Percentiles rank a stretch among this genome's conserved stretches.
Evolutionary conservation across 1,140 invertebrate genomes (phyloP).

Genomic region (Drosophila serrata): DNA sequence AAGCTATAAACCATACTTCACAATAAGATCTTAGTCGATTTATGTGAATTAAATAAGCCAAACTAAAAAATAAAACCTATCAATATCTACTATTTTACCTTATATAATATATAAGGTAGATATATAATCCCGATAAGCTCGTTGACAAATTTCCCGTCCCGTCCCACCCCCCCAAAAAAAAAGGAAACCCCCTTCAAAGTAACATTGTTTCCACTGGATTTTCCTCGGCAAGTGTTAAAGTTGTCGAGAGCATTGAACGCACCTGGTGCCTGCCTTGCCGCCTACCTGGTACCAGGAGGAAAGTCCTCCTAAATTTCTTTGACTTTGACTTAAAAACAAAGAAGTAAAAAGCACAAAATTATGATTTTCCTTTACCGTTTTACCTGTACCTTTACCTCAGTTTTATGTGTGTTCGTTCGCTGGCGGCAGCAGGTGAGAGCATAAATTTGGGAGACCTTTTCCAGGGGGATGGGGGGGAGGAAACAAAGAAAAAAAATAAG

Average conservation of each 20-base stretch:
- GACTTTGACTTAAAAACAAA: conserved; percentile 58
- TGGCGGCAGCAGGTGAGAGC: conserved; percentile 46
- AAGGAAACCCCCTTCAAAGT: too few species aligned
- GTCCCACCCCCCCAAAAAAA: too few species aligned
- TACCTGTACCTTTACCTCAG: conserved; percentile 27
- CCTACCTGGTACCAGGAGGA: conserved; percentile 2
- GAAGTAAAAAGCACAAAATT: conserved; percentile 41
- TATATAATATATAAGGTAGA: neutral
- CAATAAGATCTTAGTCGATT: neutral
- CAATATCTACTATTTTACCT: neutral
- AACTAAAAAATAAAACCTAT: too few species aligned
- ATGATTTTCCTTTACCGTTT: conserved; percentile 25
- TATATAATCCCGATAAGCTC: neutral
- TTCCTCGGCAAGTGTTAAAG: conserved; percentile 65
- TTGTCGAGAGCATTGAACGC: conserved; percentile 69
- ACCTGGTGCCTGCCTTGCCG: conserved; percentile 58
- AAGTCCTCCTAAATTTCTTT: conserved; percentile 32
- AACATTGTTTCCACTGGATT: conserved; percentile 4
- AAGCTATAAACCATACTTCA: neutral
- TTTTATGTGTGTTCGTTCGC: conserved; percentile 35
- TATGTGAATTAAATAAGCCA: neutral
- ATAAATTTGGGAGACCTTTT: conserved; percentile 40
- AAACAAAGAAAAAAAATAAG: too few species aligned
- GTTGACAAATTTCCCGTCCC: conserved; percentile 6
- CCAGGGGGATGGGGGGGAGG: too few species aligned